Evolutionary conservation across 2,113 vertebrate genomes (phyloP).

Genomic region (Hemicordylus capensis): DNA sequence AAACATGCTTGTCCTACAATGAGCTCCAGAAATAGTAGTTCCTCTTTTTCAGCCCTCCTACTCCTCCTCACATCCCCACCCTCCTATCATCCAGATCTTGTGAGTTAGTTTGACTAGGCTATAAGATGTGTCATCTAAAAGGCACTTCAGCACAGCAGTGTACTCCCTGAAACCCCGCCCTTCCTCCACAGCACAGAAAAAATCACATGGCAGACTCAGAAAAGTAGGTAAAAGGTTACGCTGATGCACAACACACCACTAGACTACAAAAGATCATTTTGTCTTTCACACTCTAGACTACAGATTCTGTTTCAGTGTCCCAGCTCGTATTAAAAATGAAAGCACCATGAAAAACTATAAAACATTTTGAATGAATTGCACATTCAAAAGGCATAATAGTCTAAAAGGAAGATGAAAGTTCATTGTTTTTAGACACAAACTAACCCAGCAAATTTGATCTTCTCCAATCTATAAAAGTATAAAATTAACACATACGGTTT

Average conservation of each 20-base stretch:
- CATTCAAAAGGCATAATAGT: background rate
- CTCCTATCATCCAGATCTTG: background rate
- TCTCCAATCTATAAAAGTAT: background rate
- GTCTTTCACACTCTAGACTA: background rate
- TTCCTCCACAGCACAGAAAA: slow-evolving; percentile 12
- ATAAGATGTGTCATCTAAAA: background rate
- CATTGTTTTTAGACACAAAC: background rate
- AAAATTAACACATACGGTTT: background rate
- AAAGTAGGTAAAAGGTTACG: slow-evolving; percentile 80
- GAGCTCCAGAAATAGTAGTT: rapidly evolving
- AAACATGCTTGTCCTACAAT: background rate
- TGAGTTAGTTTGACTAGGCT: background rate
- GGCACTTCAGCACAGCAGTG: background rate
- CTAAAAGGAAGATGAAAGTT: background rate
- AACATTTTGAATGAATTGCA: background rate
- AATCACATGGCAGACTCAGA: slow-evolving; percentile 66
- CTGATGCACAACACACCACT: slow-evolving; percentile 33
- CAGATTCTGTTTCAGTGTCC: slow-evolving; percentile 39
- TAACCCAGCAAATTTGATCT: background rate
- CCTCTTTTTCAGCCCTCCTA: rapidly evolving
- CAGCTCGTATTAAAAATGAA: background rate
- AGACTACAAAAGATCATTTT: background rate
- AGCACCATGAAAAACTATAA: background rate
- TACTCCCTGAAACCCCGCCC: slow-evolving; percentile 34
- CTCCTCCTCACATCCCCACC: background rate